Evolutionary conservation across 1,140 invertebrate species (phyloP).

Genomic region (Trichomalopsis sarcophagae): DNA sequence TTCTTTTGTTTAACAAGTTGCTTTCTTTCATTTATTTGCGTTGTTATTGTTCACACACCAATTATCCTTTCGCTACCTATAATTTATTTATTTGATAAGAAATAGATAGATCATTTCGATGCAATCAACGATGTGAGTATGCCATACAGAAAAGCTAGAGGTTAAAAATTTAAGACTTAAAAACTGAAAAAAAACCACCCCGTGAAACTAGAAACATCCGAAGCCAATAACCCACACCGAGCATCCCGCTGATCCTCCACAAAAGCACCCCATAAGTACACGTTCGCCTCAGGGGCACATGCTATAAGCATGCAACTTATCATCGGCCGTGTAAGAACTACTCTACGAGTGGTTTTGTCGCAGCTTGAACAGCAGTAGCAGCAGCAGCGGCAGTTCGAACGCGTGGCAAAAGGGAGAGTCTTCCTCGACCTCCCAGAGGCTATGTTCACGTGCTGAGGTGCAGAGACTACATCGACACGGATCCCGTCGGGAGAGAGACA

Average conservation of each 20-base stretch:
- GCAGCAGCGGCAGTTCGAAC: neutral
- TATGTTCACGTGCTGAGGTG: constrained; percentile 21
- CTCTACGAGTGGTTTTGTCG: neutral
- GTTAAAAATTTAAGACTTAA: no score
- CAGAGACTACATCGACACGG: constrained; percentile 20
- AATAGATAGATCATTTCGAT: no score
- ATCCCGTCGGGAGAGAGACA: neutral
- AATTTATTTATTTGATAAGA: neutral
- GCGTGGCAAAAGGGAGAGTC: constrained; percentile 2
- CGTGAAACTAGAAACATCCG: no score
- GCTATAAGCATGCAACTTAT: constrained; percentile 16
- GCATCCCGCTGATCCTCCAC: neutral
- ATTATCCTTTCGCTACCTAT: neutral
- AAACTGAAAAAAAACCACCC: neutral
- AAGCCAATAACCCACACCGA: neutral
- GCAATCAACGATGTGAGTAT: no score
- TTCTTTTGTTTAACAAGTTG: constrained; percentile 44
- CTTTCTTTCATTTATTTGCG: constrained; percentile 46
- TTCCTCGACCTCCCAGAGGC: constrained; percentile 35
- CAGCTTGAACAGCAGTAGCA: neutral
- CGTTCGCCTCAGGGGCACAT: constrained; percentile 12
- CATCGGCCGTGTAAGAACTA: neutral
- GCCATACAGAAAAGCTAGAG: no score
- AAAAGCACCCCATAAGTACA: constrained; percentile 10
- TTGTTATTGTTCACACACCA: neutral